Percentiles rank a stretch among this genome's conserved stretches.
phyloP scores from a whole-genome alignment of 2,797 vertebrate genomes.

The Rhyacichthys aspro region DNA sequence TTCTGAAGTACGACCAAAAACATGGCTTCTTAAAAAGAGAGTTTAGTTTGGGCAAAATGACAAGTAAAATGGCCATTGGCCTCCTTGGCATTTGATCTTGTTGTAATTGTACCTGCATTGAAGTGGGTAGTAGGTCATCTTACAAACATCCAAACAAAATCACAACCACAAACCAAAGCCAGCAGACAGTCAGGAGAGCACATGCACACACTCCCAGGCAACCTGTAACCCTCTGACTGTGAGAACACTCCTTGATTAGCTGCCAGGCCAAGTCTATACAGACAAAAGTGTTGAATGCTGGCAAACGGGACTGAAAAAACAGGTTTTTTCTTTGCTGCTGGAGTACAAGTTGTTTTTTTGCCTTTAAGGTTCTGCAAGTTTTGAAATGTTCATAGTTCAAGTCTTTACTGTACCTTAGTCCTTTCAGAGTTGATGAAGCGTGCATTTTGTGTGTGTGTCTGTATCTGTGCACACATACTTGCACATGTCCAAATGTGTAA shows the following conservation, averaged over 20 bases:
- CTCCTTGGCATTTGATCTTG: conserved; percentile 8
- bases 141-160: conserved; percentile 30
- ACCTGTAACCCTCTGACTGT: conserved; percentile 20
- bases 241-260: conserved; percentile 60
- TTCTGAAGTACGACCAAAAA: not conserved
- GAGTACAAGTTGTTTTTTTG: conserved; percentile 30
- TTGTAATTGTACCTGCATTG: not conserved
- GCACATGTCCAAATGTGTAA: conserved; percentile 29
- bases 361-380: conserved; percentile 43
- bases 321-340: conserved; percentile 49
- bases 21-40: not conserved
- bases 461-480: conserved; percentile 14
- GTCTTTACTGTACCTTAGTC: conserved; percentile 31
- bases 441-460: conserved; percentile 3
- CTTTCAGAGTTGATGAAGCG: conserved; percentile 41
- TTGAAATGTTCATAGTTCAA: conserved; percentile 31
- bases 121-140: conserved; percentile 13
- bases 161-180: conserved; percentile 25
- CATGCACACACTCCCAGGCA: conserved; percentile 18
- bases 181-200: conserved; percentile 4
- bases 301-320: conserved; percentile 72
- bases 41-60: not conserved
- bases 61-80: conserved; percentile 1
- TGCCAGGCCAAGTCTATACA: conserved; percentile 39
- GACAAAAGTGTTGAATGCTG: conserved; percentile 59